These are phyloP conservation scores for Amphiduros pacificus DNA, from an alignment of 2,888 invertebrate species.

Conservation along the genomic window DNA sequence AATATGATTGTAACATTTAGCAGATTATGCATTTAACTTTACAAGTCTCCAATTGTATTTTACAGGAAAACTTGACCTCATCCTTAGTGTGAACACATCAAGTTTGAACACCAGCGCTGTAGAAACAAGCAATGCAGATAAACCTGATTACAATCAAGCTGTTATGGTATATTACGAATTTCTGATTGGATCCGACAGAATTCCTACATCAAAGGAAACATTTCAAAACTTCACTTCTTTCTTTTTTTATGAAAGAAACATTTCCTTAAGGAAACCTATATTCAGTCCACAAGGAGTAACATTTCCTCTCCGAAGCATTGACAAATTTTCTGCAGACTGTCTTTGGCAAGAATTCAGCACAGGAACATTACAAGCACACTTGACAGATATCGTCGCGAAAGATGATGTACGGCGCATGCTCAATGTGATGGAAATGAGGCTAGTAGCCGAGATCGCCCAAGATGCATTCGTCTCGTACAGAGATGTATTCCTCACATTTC, in stretches of 20 bases:
- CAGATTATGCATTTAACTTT: too few species aligned
- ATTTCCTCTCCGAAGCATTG: neutral
- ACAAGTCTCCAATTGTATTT: too few species aligned
- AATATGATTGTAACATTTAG: too few species aligned
- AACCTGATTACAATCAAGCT: too few species aligned
- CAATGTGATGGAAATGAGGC: neutral
- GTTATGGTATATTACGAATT: too few species aligned
- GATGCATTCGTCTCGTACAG: neutral
- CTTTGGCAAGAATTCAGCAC: neutral
- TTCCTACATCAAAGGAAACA: neutral
- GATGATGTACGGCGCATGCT: neutral
- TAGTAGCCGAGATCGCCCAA: neutral
- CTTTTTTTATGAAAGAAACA: neutral
- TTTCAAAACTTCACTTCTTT: neutral
- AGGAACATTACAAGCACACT: neutral
- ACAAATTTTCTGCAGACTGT: neutral
- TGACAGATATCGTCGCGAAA: neutral
- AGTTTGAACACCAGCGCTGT: too few species aligned
- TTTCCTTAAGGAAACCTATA: neutral
- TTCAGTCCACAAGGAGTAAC: neutral
- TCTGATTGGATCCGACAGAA: too few species aligned
- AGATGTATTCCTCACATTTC: neutral
- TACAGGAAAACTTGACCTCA: slow-evolving; percentile 6
- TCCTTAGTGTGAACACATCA: neutral
- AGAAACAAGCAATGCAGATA: too few species aligned